These are phyloP conservation scores for Planiliza haematocheilus DNA, from an alignment of 2,113 vertebrate species.

Conservation along the genomic window DNA sequence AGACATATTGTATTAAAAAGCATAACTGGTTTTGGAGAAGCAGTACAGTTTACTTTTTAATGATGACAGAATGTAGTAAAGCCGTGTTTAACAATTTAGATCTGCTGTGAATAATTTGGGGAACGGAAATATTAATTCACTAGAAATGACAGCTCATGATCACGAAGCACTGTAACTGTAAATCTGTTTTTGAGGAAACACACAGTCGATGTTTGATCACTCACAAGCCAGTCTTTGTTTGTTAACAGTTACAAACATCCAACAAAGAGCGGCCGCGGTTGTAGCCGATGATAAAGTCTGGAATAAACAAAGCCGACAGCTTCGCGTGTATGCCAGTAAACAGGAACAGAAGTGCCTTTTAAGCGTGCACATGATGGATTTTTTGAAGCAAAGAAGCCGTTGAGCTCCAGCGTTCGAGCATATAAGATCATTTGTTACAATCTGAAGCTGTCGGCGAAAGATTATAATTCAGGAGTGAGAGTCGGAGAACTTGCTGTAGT, in stretches of 20 bases:
- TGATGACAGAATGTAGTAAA: neutral
- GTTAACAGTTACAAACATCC: constrained; percentile 26
- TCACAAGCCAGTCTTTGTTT: constrained; percentile 20
- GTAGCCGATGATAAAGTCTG: constrained; percentile 15
- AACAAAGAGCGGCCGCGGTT: constrained; percentile 10
- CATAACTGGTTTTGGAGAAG: neutral
- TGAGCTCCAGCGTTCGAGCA: constrained; percentile 22
- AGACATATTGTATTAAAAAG: neutral
- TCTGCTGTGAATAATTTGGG: constrained; percentile 13
- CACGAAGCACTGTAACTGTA: neutral
- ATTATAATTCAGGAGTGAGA: constrained; percentile 33
- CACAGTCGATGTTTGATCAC: constrained; percentile 30
- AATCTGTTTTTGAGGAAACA: constrained; percentile 13
- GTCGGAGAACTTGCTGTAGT: constrained; percentile 21
- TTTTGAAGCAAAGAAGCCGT: constrained; percentile 32
- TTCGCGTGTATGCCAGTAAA: constrained; percentile 40
- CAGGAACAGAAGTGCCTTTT: constrained; percentile 26
- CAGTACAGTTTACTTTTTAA: too few species aligned
- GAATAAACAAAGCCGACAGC: constrained; percentile 33
- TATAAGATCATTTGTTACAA: constrained; percentile 47
- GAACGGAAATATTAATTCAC: constrained; percentile 3
- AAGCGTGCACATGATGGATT: constrained; percentile 42
- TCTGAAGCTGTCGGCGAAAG: constrained; percentile 47
- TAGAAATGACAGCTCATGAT: constrained; percentile 9
- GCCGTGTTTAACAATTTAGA: neutral